Conservation (phyloP, 2,797 vertebrate species). For the Hypotaenidia philippensis region DNA sequence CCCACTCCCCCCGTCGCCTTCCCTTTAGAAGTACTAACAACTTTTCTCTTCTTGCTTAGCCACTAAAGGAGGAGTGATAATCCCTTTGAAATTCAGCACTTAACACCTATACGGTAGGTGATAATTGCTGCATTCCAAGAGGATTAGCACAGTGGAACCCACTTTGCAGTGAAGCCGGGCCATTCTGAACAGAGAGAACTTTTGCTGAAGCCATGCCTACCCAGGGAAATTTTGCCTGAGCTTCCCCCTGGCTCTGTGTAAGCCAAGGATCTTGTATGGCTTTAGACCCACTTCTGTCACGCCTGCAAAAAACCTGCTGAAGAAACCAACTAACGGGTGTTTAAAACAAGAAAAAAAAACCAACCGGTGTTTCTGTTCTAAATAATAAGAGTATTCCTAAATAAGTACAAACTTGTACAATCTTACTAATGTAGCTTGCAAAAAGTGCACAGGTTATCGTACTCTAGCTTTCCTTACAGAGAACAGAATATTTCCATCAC, state of each 20-base stretch:
- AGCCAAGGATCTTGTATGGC: neutral
- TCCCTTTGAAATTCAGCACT: slow-evolving; percentile 77
- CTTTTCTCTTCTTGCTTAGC: slow-evolving; percentile 61
- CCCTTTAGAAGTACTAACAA: slow-evolving; percentile 62
- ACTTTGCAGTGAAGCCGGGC: slow-evolving; percentile 62
- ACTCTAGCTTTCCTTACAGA: neutral
- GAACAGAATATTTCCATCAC: neutral
- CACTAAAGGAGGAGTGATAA: slow-evolving; percentile 68
- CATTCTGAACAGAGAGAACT: slow-evolving; percentile 44
- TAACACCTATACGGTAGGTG: slow-evolving; percentile 76
- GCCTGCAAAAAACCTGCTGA: neutral
- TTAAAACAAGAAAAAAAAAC: neutral
- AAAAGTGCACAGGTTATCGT: neutral
- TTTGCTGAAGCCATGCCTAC: slow-evolving; percentile 48
- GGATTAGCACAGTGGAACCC: slow-evolving; percentile 73
- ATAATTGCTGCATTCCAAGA: slow-evolving; percentile 77
- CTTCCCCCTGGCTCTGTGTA: neutral
- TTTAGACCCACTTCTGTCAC: neutral
- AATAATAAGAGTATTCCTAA: neutral
- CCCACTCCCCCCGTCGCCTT: neutral
- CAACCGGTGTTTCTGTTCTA: neutral
- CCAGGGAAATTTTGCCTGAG: slow-evolving; percentile 7
- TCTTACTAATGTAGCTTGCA: fast-evolving
- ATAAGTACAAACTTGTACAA: neutral
- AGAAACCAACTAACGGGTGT: neutral